Percentiles rank a stretch among this genome's conserved stretches.
Evolutionary conservation across 2,113 vertebrate genomes (phyloP).

Genomic region (Polypterus senegalus): DNA sequence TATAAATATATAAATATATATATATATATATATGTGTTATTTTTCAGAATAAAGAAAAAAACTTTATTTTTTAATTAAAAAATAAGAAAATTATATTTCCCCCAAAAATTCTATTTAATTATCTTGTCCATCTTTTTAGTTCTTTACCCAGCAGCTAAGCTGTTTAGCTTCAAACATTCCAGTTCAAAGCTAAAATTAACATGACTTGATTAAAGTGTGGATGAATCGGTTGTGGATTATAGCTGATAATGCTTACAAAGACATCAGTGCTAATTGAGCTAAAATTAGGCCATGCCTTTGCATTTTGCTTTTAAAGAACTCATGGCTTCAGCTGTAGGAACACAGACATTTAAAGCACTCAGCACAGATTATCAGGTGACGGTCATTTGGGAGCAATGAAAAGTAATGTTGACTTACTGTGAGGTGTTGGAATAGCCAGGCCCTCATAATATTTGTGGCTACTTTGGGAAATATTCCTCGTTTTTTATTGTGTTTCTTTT

Average conservation of each 20-base stretch:
- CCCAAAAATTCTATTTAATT: conserved; percentile 36
- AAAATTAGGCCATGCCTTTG: conserved; percentile 9
- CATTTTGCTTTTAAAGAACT: too few relatives aligned
- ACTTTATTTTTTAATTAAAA: conserved; percentile 52
- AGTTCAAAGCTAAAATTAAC: background rate
- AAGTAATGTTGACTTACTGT: conserved; percentile 70
- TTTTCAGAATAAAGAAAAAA: too few relatives aligned
- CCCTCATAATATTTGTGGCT: conserved; percentile 99
- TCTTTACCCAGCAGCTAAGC: background rate
- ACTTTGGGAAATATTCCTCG: conserved; percentile 99
- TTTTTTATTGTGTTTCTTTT: conserved; percentile 99
- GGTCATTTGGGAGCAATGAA: conserved; percentile 42
- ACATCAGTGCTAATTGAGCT: conserved; percentile 14
- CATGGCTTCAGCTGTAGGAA: too few relatives aligned
- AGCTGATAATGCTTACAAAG: background rate
- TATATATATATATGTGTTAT: too few relatives aligned
- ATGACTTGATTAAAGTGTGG: background rate
- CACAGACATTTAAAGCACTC: background rate
- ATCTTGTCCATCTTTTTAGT: background rate
- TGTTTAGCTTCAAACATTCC: background rate
- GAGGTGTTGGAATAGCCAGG: conserved; percentile 99
- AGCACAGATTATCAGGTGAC: background rate
- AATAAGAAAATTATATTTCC: conserved; percentile 54
- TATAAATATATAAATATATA: too few relatives aligned
- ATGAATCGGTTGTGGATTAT: background rate